Percentiles rank a stretch among this genome's conserved stretches.
Evolutionary conservation across 2,888 invertebrate genomes (phyloP).

Genomic region (Enchytraeus crypticus): DNA sequence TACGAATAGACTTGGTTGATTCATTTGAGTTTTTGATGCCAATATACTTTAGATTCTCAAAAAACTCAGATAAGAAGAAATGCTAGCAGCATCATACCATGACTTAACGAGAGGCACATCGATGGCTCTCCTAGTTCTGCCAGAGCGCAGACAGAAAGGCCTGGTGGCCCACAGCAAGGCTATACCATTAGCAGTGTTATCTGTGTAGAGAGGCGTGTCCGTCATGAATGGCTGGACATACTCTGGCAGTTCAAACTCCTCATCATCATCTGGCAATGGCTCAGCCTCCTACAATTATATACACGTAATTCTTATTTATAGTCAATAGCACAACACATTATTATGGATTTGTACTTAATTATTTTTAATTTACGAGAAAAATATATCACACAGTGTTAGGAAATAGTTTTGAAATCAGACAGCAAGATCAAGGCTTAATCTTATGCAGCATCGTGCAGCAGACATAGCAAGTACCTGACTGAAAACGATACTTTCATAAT

Average conservation of each 20-base stretch:
- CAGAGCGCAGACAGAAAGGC: slow-evolving; percentile 92
- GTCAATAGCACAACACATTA: too few species aligned
- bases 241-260: slow-evolving; percentile 84
- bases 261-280: slow-evolving; percentile 68
- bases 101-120: slow-evolving; percentile 94
- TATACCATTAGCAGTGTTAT: slow-evolving; percentile 97
- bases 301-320: too few species aligned
- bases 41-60: too few species aligned
- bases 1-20: too few species aligned
- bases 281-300: slow-evolving; percentile 64
- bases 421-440: too few species aligned
- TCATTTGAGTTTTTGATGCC: too few species aligned
- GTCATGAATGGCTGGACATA: slow-evolving; percentile 83
- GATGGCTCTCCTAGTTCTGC: slow-evolving; percentile 82
- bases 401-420: too few species aligned
- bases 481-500: too few species aligned
- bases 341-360: not conserved
- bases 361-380: not conserved
- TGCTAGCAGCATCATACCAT: slow-evolving; percentile 61
- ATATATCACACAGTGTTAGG: too few species aligned
- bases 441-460: too few species aligned
- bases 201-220: slow-evolving; percentile 90
- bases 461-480: too few species aligned
- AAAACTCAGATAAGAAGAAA: not conserved
- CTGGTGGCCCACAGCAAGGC: slow-evolving; percentile 93